These are phyloP conservation scores for Phocides pigmalion DNA, from an alignment of 1,140 invertebrate genomes.

Conservation along the genomic window DNA sequence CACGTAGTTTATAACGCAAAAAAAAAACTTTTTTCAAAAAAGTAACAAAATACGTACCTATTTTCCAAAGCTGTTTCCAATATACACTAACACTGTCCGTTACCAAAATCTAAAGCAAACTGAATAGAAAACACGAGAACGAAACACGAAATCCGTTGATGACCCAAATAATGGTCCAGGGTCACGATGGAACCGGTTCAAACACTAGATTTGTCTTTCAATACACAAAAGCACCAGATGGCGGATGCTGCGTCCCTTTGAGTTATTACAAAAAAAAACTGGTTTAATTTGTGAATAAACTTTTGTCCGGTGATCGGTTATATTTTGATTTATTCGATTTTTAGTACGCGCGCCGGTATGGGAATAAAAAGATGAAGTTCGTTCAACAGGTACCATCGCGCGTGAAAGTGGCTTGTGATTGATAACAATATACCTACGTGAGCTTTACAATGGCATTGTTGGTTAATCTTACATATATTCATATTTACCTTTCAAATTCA, in stretches of 20 bases:
- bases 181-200: slow-evolving; percentile 70
- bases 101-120: slow-evolving; percentile 34
- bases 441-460: too few relatives aligned
- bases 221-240: slow-evolving; percentile 73
- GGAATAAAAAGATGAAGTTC: slow-evolving; percentile 70
- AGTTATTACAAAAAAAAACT: slow-evolving; percentile 56
- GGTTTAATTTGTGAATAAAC: slow-evolving; percentile 74
- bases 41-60: background rate
- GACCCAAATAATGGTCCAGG: slow-evolving; percentile 66
- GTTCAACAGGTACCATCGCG: slow-evolving; percentile 74
- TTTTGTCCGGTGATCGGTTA: slow-evolving; percentile 77
- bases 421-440: too few relatives aligned
- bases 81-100: slow-evolving; percentile 4
- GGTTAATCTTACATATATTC: too few relatives aligned
- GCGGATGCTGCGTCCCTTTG: slow-evolving; percentile 73
- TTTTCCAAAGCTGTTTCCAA: background rate
- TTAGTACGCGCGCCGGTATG: slow-evolving; percentile 64
- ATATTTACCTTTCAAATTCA: too few relatives aligned
- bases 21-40: background rate
- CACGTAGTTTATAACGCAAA: too few relatives aligned
- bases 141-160: slow-evolving; percentile 54
- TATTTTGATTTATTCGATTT: slow-evolving; percentile 82
- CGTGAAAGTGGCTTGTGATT: slow-evolving; percentile 32
- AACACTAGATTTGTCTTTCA: slow-evolving; percentile 68
- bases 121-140: slow-evolving; percentile 42